A percentile compares a stretch with the other conserved stretches of the same genome.
Evolutionary conservation across 2,113 vertebrate genomes (phyloP).

Genomic region (Eudyptes chrysolophus): DNA sequence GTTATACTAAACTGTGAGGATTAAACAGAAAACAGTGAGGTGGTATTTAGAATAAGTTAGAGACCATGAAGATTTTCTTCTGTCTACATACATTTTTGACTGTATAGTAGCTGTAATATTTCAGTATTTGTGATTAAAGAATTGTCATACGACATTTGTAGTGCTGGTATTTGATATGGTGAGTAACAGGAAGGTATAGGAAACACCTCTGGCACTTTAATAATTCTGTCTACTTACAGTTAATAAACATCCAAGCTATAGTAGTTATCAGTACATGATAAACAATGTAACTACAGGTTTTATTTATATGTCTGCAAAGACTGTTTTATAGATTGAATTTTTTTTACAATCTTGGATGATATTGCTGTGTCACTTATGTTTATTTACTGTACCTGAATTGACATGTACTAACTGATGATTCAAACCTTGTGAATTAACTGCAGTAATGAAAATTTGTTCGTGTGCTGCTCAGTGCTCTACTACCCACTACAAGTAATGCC

Average conservation of each 20-base stretch:
- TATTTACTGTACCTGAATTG: neutral
- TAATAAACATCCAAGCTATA: neutral
- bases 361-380: neutral
- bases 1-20: neutral
- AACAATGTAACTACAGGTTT: neutral
- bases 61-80: neutral
- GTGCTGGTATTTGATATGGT: neutral
- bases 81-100: neutral
- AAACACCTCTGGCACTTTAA: neutral
- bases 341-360: neutral
- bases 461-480: neutral
- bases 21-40: neutral
- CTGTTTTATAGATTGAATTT: neutral
- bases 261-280: neutral
- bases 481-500: neutral
- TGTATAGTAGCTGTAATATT: neutral
- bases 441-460: neutral
- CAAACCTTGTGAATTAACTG: neutral
- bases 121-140: neutral
- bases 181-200: neutral
- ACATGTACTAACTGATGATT: neutral
- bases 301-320: neutral
- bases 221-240: neutral
- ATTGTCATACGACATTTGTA: neutral
- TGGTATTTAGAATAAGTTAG: neutral